phyloP scores from a whole-genome alignment of 2,797 vertebrate species.

The Poeciliopsis paucimaculata region DNA sequence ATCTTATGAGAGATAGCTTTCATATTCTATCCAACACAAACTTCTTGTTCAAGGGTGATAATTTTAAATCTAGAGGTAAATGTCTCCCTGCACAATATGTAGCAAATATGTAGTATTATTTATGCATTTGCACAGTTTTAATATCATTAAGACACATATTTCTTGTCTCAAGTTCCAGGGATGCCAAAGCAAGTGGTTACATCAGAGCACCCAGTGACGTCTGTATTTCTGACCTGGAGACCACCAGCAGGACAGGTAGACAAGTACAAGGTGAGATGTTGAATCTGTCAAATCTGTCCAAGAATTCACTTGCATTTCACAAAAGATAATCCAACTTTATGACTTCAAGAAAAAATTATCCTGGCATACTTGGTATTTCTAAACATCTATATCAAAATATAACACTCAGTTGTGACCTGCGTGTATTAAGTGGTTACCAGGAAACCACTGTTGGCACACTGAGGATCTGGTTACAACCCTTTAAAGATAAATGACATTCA shows the following conservation, averaged over 20 bases:
- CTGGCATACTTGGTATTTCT: not conserved
- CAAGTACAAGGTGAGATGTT: constrained; percentile 82
- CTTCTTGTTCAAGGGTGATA: not conserved
- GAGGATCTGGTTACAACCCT: constrained; percentile 86
- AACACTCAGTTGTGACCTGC: constrained; percentile 60
- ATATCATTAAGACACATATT: not conserved
- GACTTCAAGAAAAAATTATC: not conserved
- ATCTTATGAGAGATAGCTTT: not conserved
- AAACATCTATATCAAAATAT: constrained; percentile 22
- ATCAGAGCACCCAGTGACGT: constrained; percentile 79
- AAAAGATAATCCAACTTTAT: not conserved
- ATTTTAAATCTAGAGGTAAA: not conserved
- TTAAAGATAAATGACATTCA: constrained; percentile 88
- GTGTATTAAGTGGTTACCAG: constrained; percentile 79
- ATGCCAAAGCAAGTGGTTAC: constrained; percentile 81
- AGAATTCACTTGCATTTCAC: not conserved
- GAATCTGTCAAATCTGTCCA: not conserved
- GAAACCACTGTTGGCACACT: constrained; percentile 77
- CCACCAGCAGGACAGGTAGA: constrained; percentile 80
- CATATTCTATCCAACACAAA: not conserved
- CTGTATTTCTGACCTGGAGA: constrained; percentile 85
- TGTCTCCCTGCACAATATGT: not conserved
- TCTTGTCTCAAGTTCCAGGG: constrained; percentile 79
- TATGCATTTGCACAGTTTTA: not conserved
- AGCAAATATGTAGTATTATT: not conserved